phyloP scores from a whole-genome alignment of 2,888 invertebrate genomes.

The Leptopilina syphax region DNA sequence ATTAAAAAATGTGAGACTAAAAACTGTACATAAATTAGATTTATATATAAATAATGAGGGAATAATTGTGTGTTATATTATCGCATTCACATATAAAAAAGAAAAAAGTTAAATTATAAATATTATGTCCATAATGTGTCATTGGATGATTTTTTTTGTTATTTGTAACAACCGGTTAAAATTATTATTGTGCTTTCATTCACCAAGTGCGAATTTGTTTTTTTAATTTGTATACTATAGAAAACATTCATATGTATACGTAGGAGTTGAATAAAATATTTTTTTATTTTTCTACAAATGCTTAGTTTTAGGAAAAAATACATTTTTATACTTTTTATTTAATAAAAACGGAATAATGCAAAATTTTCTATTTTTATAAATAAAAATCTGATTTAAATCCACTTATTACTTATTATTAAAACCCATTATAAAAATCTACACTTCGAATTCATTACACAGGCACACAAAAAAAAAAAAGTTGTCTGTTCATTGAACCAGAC shows the following conservation, averaged over 20 bases:
- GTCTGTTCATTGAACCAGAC: too few species aligned
- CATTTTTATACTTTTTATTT: constrained; percentile 25
- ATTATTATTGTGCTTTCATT: background rate
- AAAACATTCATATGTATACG: background rate
- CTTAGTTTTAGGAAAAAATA: constrained; percentile 1
- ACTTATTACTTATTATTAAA: too few species aligned
- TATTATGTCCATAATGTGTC: background rate
- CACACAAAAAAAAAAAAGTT: too few species aligned
- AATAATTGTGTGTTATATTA: constrained; percentile 3
- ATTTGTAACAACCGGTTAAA: background rate
- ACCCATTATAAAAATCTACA: too few species aligned
- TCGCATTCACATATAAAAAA: background rate
- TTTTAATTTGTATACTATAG: background rate
- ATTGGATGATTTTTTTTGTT: background rate
- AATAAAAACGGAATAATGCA: constrained; percentile 19
- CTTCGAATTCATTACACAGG: too few species aligned
- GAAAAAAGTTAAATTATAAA: background rate
- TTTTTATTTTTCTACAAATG: constrained; percentile 9
- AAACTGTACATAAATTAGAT: constrained; percentile 27
- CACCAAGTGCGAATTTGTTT: background rate
- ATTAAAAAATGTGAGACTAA: constrained; percentile 1
- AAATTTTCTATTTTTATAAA: background rate
- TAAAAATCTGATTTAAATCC: background rate
- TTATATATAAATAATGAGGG: background rate
- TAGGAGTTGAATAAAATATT: constrained; percentile 10